Evolutionary conservation across 2,888 invertebrate species (phyloP).

Genomic region (Belgica antarctica): DNA sequence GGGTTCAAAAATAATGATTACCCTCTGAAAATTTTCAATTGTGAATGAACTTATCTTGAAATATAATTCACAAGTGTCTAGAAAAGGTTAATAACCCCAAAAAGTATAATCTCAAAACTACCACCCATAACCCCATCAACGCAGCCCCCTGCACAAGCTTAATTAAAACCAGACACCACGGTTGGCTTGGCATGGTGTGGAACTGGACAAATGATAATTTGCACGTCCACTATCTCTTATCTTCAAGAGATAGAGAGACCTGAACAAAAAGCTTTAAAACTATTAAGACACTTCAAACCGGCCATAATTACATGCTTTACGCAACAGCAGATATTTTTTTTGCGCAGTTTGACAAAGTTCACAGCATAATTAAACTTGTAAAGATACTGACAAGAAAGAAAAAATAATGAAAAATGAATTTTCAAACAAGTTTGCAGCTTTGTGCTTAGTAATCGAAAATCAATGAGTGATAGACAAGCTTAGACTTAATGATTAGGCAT

Average conservation of each 20-base stretch:
- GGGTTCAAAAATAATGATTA: no score
- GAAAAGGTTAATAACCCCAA: no score
- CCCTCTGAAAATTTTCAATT: no score
- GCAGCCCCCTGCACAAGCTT: no score
- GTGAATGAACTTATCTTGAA: no score
- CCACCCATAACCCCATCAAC: no score
- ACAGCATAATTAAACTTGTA: not conserved
- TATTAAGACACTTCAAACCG: not conserved
- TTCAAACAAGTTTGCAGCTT: not conserved
- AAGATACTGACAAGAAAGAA: not conserved
- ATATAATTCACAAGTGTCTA: no score
- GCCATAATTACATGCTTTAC: constrained; percentile 9
- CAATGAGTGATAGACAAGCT: not conserved
- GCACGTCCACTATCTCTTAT: not conserved
- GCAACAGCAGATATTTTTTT: constrained; percentile 1
- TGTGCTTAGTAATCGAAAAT: not conserved
- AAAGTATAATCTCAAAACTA: no score
- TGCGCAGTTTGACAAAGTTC: constrained; percentile 20
- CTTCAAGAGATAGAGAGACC: not conserved
- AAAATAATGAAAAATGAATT: not conserved
- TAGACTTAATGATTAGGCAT: not conserved
- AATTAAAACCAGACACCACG: no score
- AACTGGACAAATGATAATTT: constrained; percentile 4
- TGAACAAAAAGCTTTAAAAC: not conserved
- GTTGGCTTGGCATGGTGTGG: not conserved